These are phyloP conservation scores for Lycia hirtaria DNA, from an alignment of 2,888 invertebrate species.

Conservation along the genomic window DNA sequence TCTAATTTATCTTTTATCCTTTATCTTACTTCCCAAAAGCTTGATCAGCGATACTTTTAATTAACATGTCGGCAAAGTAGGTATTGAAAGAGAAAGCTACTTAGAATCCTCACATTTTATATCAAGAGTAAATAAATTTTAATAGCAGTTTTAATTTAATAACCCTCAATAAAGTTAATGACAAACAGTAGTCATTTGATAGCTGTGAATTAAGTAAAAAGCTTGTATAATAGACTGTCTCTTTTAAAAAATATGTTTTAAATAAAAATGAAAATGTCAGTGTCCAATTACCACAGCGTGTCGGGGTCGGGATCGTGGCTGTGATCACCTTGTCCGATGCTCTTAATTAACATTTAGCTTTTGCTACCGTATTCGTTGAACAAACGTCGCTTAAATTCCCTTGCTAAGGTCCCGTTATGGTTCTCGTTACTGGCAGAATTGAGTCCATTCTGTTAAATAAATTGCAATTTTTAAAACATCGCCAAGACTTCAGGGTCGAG, in stretches of 20 bases:
- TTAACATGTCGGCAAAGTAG: constrained; percentile 57
- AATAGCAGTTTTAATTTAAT: constrained; percentile 50
- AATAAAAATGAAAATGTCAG: constrained; percentile 64
- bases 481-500: constrained; percentile 47
- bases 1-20: constrained; percentile 47
- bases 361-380: constrained; percentile 69
- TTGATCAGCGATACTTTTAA: constrained; percentile 63
- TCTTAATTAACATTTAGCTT: constrained; percentile 79
- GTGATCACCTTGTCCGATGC: constrained; percentile 72
- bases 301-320: constrained; percentile 52
- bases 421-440: constrained; percentile 65
- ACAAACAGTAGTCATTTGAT: constrained; percentile 41
- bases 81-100: constrained; percentile 60
- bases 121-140: constrained; percentile 40
- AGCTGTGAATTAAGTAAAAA: constrained; percentile 41
- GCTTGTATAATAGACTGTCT: constrained; percentile 57
- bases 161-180: constrained; percentile 49
- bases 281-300: constrained; percentile 66
- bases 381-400: constrained; percentile 59
- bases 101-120: constrained; percentile 43
- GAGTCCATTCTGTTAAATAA: constrained; percentile 62
- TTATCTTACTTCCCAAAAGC: constrained; percentile 49
- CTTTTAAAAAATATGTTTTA: constrained; percentile 54
- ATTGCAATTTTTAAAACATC: constrained; percentile 54
- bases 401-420: constrained; percentile 69